Base-by-base conservation (phyloP, 1,140 invertebrate genomes). In the Elymnias hypermnestra region DNA sequence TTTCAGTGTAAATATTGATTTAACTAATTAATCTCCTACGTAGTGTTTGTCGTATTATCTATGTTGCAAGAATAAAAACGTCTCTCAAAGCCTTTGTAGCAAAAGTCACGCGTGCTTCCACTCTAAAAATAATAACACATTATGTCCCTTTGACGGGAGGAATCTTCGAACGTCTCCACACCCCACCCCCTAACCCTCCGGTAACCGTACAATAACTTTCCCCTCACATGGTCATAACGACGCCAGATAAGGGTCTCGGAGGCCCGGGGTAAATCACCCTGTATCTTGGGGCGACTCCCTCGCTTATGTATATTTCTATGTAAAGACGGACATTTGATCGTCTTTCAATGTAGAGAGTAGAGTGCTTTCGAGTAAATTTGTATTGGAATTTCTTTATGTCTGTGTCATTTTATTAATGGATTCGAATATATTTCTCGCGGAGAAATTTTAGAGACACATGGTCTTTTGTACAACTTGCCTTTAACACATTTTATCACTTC, bases 201-300 rank as follows among this genome's bases (percentile, higher is more conserved):
- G 55, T 57, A 49, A n/a, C n/a, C n/a, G n/a, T n/a, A n/a, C 68
- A 66, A 74, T 75, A 76, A 75, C 70, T 71, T 64, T 73, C 67
- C 73, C 74, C 79, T 81, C 76, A 83, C 74, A 83, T 83, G 79
- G 79, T 83, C 79, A 83, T 83, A 83, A 83, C 79, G 75, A 68
- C 66, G 52, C 58, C 50, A 66, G 77, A 83, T 82, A 82, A 83
- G 79, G 76, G 77, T 72, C 75, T 65, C 61, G 50, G 53, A 75
- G 72, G 69, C 65, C 73, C 73, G 60, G 68, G 45, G 62, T 77
- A 73, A 79, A 29, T 29, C 79, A 78, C 72, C 73, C 69, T 50
- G 63, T 69, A 12, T 29, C 26, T 29, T 29, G 26, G 26, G 23
- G 23, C 63, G 65, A 58, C 62, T 63, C 66, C 68, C 67, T 62